A percentile compares a stretch with the other conserved stretches of the same genome.
Conservation (phyloP, 2,113 vertebrate genomes). For the Mustelus asterias region DNA sequence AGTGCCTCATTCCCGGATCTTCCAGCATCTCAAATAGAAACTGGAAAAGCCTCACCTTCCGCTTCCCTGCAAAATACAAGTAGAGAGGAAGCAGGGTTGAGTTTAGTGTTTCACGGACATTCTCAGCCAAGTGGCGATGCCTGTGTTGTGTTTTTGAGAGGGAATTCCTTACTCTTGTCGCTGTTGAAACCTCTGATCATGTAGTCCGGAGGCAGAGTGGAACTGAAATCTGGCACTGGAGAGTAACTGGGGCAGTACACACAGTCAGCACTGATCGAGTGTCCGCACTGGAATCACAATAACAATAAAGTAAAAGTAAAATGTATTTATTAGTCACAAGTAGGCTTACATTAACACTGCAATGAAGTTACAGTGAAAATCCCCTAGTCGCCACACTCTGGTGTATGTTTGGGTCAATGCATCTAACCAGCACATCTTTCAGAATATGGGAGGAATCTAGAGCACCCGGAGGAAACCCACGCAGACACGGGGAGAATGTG, state of each 20-base stretch:
- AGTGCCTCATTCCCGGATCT: constrained; percentile 79
- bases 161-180: constrained; percentile 19
- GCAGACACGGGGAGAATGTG: too few species aligned
- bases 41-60: constrained; percentile 86
- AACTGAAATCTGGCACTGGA: neutral
- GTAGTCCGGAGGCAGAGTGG: neutral
- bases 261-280: neutral
- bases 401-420: too few species aligned
- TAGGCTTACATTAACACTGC: too few species aligned
- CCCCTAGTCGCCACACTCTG: too few species aligned
- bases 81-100: neutral
- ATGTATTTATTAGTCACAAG: too few species aligned
- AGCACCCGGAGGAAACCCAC: too few species aligned
- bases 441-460: too few species aligned
- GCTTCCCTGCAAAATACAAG: constrained; percentile 62
- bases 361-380: too few species aligned
- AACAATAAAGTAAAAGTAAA: neutral
- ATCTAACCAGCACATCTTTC: too few species aligned
- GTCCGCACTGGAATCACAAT: neutral
- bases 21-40: constrained; percentile 82
- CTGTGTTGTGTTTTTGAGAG: neutral
- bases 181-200: neutral
- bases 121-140: too few species aligned
- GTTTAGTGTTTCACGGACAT: neutral
- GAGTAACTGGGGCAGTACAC: neutral